These are phyloP conservation scores for Acrossocheilus wenchowensis DNA, from an alignment of 2,797 vertebrate species.

Conservation along the genomic window DNA sequence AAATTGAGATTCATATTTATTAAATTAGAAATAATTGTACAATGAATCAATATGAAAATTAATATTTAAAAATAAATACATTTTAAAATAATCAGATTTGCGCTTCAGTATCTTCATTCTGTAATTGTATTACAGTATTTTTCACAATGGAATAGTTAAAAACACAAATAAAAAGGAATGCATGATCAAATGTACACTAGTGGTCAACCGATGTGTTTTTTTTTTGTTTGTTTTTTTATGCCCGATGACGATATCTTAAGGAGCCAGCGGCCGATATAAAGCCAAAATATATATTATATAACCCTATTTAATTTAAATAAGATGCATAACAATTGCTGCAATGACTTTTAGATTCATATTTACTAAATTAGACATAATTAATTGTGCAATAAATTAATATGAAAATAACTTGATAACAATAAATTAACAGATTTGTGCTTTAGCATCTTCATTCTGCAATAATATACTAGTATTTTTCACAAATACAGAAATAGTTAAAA, in stretches of 20 bases:
- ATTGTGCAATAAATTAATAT: neutral
- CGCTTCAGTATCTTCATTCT: no score
- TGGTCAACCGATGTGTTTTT: no score
- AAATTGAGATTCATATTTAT: neutral
- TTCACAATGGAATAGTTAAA: neutral
- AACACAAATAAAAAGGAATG: neutral
- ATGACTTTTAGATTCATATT: neutral
- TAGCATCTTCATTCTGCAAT: neutral
- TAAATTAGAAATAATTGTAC: neutral
- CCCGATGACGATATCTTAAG: neutral
- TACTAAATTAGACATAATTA: neutral
- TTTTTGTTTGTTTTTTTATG: no score
- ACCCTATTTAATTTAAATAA: neutral
- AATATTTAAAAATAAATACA: no score
- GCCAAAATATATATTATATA: neutral
- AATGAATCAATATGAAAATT: no score
- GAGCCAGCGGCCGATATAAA: neutral
- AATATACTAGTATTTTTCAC: neutral
- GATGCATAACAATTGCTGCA: neutral
- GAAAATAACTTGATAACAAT: neutral
- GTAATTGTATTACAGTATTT: neutral
- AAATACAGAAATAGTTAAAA: neutral
- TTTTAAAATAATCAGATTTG: no score
- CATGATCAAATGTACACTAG: neutral
- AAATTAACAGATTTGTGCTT: neutral